Percentiles rank a stretch among this genome's conserved stretches.
Evolutionary conservation across 2,888 invertebrate species (phyloP).

Genomic region (Hirtodrosophila duncani): DNA sequence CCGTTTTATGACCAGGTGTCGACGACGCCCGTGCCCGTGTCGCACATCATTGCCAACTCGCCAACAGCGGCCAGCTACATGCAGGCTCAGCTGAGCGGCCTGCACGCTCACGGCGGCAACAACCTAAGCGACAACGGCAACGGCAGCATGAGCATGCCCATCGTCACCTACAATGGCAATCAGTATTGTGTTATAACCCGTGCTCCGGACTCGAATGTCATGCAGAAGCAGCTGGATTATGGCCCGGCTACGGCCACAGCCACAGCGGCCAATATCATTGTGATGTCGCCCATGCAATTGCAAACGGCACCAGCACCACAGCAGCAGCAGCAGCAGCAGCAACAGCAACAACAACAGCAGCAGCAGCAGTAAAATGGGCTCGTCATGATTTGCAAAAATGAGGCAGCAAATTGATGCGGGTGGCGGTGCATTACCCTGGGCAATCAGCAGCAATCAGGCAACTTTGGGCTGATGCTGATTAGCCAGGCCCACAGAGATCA

Average conservation of each 20-base stretch:
- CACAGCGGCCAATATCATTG: constrained; percentile 67
- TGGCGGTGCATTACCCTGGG: constrained; percentile 11
- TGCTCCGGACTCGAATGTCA: constrained; percentile 65
- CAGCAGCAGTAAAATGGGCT: constrained; percentile 26
- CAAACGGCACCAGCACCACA: constrained; percentile 45
- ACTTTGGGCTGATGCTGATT: too few species aligned
- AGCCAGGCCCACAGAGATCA: constrained; percentile 15
- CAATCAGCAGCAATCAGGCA: constrained; percentile 6
- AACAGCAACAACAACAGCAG: constrained; percentile 34
- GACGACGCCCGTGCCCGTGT: constrained; percentile 71
- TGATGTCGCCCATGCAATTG: constrained; percentile 73
- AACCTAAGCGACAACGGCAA: constrained; percentile 32
- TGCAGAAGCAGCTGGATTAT: constrained; percentile 63
- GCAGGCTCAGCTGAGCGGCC: constrained; percentile 70
- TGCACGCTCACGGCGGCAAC: constrained; percentile 45
- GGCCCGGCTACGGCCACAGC: constrained; percentile 39
- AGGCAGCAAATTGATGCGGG: constrained; percentile 31
- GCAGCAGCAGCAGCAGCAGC: constrained; percentile 32
- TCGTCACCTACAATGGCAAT: constrained; percentile 75
- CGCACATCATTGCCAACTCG: constrained; percentile 75
- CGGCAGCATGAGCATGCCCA: constrained; percentile 60
- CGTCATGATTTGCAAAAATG: constrained; percentile 31
- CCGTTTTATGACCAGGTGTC: constrained; percentile 63
- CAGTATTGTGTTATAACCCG: constrained; percentile 75
- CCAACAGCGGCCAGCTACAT: constrained; percentile 75